A percentile compares a stretch with the other conserved stretches of the same genome.
phyloP scores from a whole-genome alignment of 2,888 invertebrate genomes.

The Andrena bucephala region DNA sequence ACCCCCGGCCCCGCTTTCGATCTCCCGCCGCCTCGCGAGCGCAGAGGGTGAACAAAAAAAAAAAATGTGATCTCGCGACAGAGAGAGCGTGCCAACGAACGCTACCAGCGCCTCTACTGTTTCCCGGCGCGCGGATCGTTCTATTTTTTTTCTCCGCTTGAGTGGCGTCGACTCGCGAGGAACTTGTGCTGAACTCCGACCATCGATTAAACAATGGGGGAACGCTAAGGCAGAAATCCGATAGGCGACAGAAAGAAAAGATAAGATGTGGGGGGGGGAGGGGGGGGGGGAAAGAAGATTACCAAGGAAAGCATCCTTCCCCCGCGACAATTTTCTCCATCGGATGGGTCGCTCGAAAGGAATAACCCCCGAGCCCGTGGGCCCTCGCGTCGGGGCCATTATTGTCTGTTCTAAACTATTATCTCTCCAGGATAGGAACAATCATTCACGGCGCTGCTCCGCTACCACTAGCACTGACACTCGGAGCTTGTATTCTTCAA shows the following conservation, averaged over 20 bases:
- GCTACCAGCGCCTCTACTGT: background rate
- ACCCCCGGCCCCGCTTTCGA: background rate
- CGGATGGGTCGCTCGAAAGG: background rate
- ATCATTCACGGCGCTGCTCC: conserved; percentile 31
- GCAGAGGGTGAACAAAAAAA: background rate
- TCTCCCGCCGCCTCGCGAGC: background rate
- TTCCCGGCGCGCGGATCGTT: conserved; percentile 32
- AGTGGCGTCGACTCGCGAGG: conserved; percentile 33
- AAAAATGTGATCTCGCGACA: background rate
- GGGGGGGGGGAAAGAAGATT: background rate
- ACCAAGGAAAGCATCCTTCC: background rate
- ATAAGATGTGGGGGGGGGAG: background rate
- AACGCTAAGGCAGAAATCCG: background rate
- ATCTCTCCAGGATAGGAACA: conserved; percentile 48
- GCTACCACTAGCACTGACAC: conserved; percentile 2
- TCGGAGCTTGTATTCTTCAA: conserved; percentile 44
- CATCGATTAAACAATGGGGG: conserved; percentile 1
- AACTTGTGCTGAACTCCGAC: conserved; percentile 36
- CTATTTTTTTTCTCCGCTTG: conserved; percentile 13
- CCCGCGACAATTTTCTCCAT: conserved; percentile 10
- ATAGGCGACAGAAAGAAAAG: background rate
- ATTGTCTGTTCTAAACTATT: conserved; percentile 60
- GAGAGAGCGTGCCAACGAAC: conserved; percentile 9
- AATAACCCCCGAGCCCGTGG: too few relatives aligned
- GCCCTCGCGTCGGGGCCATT: conserved; percentile 26